These are phyloP conservation scores for Vandiemenella viatica DNA, from an alignment of 2,888 invertebrate species.

Conservation along the genomic window DNA sequence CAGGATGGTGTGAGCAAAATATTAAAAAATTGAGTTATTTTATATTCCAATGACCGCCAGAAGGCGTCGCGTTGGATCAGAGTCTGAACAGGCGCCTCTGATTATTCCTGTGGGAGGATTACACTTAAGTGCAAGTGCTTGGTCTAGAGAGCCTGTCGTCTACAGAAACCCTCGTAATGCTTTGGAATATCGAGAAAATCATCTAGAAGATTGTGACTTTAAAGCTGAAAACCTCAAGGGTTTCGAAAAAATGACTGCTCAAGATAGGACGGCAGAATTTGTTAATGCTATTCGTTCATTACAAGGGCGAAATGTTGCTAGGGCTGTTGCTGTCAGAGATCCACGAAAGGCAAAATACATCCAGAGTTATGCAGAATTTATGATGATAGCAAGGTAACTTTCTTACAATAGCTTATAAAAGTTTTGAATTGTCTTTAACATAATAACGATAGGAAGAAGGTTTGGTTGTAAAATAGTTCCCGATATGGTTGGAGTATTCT, in stretches of 20 bases:
- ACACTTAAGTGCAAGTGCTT: constrained; percentile 6
- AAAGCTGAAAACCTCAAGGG: too few species aligned
- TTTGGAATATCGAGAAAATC: too few species aligned
- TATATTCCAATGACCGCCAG: constrained; percentile 59
- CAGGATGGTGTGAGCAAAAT: too few species aligned
- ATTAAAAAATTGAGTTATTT: too few species aligned
- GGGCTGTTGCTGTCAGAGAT: constrained; percentile 56
- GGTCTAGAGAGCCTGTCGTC: constrained; percentile 1
- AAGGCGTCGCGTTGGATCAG: constrained; percentile 48
- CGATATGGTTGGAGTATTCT: too few species aligned
- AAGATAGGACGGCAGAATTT: constrained; percentile 86
- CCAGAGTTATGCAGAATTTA: constrained; percentile 83
- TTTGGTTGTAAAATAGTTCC: too few species aligned
- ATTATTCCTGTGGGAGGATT: constrained; percentile 27
- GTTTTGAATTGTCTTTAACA: too few species aligned
- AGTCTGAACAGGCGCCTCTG: constrained; percentile 35
- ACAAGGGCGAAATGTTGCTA: constrained; percentile 64
- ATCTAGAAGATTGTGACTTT: too few species aligned
- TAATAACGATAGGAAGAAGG: too few species aligned
- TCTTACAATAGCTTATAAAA: too few species aligned
- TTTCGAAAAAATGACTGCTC: constrained; percentile 61
- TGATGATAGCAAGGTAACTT: constrained; percentile 68
- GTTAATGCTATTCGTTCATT: constrained; percentile 77
- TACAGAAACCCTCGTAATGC: too few species aligned
- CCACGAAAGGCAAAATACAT: constrained; percentile 62